Base-by-base conservation (phyloP, 2,113 vertebrate genomes). In the Mungos mungo region DNA sequence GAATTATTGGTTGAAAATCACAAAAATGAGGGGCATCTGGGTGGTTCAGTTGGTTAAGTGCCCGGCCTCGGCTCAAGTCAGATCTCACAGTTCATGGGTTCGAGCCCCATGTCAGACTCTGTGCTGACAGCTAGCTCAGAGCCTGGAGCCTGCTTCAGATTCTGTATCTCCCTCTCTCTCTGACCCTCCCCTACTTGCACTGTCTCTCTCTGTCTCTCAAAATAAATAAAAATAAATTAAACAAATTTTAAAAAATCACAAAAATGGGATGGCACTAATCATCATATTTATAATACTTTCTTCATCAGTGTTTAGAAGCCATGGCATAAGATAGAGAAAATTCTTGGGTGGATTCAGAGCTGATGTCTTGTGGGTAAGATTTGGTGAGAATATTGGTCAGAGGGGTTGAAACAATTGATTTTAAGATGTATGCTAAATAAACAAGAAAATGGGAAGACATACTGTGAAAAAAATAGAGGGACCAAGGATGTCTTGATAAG, bases 371-470 rank as follows among this genome's bases (percentile, higher is more conserved):
- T 50, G 25, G 69, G 27, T 50, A 87, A 91, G 10, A 4, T 81
- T 72, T 94, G 63, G 47, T 95, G 14, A 80, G 33, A 50, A 38
- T 92, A 63, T 80, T 92, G 65, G 33, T 92, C 81, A 95, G 72
- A 88, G 50, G 45, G 74, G 31, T 81, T 81, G 52, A 88, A 88
- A 21, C 6, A 14, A 63, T 81, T 68, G 50, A 81, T 60, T 72
- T 38, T 63, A 72, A 71, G 23, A 38, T 63, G 7, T 60, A 63
- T 41, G 80, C 18, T 94, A 93, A 76, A 84, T 52, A 66, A 63
- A 63, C 33, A 63, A 80, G 35, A 21, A 80, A 69, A 35, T 81
- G 52, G n/a, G 52, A 88, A 81, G 50, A 23, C 23, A 71, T 29
- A 25, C 35, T 81, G 31, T 35, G 47, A 69, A 29, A 69, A 88